These are phyloP conservation scores for Entomobrya multifasciata DNA, from an alignment of 2,888 invertebrate genomes.

Conservation along the genomic window DNA sequence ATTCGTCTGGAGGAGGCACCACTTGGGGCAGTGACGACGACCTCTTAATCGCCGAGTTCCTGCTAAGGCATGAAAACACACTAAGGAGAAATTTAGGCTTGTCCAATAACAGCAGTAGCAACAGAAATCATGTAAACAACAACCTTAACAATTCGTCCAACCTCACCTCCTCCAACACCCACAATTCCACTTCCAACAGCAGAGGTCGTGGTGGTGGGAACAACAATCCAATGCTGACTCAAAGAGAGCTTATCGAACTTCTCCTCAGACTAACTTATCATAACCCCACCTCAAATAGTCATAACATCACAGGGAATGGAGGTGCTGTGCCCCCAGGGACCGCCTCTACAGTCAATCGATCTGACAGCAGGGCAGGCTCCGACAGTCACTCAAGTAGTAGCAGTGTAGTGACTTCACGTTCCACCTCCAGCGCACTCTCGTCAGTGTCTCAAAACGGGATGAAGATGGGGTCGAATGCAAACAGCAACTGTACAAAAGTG, in stretches of 20 bases:
- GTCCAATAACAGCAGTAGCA: conserved; percentile 17
- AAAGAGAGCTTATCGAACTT: conserved; percentile 69
- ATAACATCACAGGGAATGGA: background rate
- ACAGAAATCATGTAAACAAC: conserved; percentile 3
- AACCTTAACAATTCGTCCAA: background rate
- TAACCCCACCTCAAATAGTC: too few species aligned
- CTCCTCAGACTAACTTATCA: conserved; percentile 59
- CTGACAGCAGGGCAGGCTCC: conserved; percentile 59
- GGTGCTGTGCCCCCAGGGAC: background rate
- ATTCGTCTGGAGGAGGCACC: background rate
- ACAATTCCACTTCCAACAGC: background rate
- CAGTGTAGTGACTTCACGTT: conserved; percentile 28
- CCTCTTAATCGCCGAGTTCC: conserved; percentile 34
- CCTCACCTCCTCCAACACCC: too few species aligned
- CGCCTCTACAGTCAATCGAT: background rate
- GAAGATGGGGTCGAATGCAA: background rate
- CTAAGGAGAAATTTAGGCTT: conserved; percentile 47
- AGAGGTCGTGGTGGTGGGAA: conserved; percentile 32
- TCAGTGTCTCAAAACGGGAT: background rate
- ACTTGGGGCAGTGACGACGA: conserved; percentile 40
- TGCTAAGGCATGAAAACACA: conserved; percentile 54
- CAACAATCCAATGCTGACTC: conserved; percentile 59
- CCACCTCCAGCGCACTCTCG: conserved; percentile 7
- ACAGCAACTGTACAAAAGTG: conserved; percentile 29
- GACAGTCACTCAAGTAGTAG: conserved; percentile 43